Conservation (phyloP, 2,888 invertebrate species). For the Leucophenga maculata region DNA sequence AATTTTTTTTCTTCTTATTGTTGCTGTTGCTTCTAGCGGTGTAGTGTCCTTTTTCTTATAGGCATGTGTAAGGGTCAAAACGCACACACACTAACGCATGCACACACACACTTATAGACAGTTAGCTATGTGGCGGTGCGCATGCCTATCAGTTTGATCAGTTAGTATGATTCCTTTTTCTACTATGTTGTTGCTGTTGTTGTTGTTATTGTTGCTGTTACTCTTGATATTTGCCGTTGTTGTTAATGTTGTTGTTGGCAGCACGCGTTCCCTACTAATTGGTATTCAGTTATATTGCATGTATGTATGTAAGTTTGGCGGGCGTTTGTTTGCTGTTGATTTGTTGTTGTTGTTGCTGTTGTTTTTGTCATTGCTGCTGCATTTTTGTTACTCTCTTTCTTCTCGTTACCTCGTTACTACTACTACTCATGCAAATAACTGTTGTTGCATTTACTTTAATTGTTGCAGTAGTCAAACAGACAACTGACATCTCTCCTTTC, state of each 20-base stretch:
- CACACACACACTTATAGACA: conserved; percentile 38
- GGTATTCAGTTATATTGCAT: conserved; percentile 59
- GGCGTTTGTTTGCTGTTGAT: conserved; percentile 48
- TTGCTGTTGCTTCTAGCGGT: conserved; percentile 47
- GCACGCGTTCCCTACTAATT: conserved; percentile 70
- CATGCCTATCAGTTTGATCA: conserved; percentile 55
- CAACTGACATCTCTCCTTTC: conserved; percentile 47
- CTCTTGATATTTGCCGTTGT: conserved; percentile 36
- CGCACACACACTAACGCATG: conserved; percentile 3
- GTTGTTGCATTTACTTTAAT: conserved; percentile 52
- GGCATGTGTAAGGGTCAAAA: conserved; percentile 24
- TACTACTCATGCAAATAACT: conserved; percentile 10
- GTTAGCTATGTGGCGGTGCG: conserved; percentile 44
- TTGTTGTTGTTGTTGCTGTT: conserved; percentile 30
- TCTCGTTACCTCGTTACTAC: conserved; percentile 35
- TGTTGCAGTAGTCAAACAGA: conserved; percentile 35
- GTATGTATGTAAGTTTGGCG: conserved; percentile 55
- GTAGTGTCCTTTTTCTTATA: conserved; percentile 28
- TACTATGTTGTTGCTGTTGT: conserved; percentile 28
- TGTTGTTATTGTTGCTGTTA: conserved; percentile 36
- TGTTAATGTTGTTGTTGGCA: conserved; percentile 54
- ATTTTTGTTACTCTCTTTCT: conserved; percentile 36
- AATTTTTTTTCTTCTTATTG: conserved; percentile 32
- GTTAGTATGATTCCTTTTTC: conserved; percentile 34
- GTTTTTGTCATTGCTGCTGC: conserved; percentile 27